Percentiles rank a stretch among this genome's conserved stretches.
phyloP scores from a whole-genome alignment of 2,113 vertebrate genomes.

The Paracanthobrama guichenoti region DNA sequence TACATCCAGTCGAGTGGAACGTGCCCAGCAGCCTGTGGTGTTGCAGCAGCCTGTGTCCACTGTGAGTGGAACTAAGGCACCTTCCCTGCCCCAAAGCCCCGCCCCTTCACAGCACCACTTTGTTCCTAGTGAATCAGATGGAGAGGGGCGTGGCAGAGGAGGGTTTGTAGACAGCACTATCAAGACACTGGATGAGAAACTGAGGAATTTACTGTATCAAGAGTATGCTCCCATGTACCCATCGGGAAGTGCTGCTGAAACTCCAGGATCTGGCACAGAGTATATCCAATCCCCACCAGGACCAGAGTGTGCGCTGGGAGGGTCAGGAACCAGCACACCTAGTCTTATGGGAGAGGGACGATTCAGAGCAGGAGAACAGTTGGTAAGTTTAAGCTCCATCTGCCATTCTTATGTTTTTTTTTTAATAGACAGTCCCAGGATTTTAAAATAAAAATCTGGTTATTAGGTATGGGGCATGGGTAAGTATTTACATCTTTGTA shows the following conservation, averaged over 20 bases:
- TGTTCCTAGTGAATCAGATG: constrained; percentile 81
- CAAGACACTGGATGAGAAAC: constrained; percentile 94
- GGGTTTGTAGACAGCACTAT: constrained; percentile 95
- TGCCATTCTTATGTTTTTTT: too few species aligned
- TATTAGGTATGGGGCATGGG: neutral
- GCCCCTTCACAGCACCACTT: constrained; percentile 67
- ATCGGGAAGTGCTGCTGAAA: constrained; percentile 81
- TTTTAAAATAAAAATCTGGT: neutral
- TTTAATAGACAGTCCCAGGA: too few species aligned
- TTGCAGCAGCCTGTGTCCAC: constrained; percentile 75
- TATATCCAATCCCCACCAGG: constrained; percentile 78
- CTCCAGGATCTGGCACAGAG: constrained; percentile 78
- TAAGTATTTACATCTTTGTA: neutral
- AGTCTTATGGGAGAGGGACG: constrained; percentile 61
- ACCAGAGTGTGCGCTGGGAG: constrained; percentile 72
- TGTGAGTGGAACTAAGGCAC: constrained; percentile 68
- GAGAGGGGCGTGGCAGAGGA: constrained; percentile 85
- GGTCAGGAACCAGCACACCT: constrained; percentile 64
- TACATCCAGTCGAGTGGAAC: constrained; percentile 61
- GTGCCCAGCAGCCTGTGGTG: constrained; percentile 72
- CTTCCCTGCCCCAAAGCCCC: constrained; percentile 82
- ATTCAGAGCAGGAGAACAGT: constrained; percentile 74
- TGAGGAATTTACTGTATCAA: constrained; percentile 94
- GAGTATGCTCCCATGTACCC: constrained; percentile 90
- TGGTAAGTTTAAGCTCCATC: constrained; percentile 61